These are phyloP conservation scores for Cryptophagus acutangulus DNA, from an alignment of 2,888 invertebrate genomes.

Conservation along the genomic window DNA sequence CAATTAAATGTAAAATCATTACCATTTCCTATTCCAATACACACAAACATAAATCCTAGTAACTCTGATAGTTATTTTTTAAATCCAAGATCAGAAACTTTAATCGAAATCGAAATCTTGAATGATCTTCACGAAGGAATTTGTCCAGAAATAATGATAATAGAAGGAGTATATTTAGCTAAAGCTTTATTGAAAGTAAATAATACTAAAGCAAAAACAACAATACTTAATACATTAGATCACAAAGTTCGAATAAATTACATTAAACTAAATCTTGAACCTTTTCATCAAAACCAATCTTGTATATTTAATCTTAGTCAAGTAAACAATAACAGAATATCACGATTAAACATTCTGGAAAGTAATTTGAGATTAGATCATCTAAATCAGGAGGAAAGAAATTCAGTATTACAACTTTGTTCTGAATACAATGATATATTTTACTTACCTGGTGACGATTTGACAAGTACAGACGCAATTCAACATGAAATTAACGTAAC, in stretches of 20 bases:
- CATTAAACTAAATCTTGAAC: constrained; percentile 13
- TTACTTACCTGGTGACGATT: constrained; percentile 27
- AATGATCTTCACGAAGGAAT: constrained; percentile 20
- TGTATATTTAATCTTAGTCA: constrained; percentile 7
- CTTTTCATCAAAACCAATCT: constrained; percentile 6
- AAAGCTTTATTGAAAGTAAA: constrained; percentile 17
- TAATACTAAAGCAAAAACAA: constrained; percentile 14
- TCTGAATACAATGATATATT: constrained; percentile 35
- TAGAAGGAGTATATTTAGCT: constrained; percentile 14
- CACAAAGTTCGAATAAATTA: constrained; percentile 8
- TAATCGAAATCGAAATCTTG: constrained; percentile 17
- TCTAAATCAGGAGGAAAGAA: constrained; percentile 32
- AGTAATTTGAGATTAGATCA: constrained; percentile 15
- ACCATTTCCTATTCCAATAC: constrained; percentile 11
- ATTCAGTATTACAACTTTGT: constrained; percentile 24
- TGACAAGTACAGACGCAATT: neutral
- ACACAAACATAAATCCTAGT: constrained; percentile 8
- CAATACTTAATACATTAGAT: constrained; percentile 16
- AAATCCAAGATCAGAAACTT: constrained; percentile 16
- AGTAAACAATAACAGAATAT: neutral
- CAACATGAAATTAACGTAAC: too few species aligned
- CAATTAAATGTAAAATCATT: constrained; percentile 12
- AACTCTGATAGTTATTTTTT: constrained; percentile 11
- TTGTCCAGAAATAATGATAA: constrained; percentile 15
- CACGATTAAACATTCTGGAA: constrained; percentile 7